These are phyloP conservation scores for Cynocephalus volans DNA, from an alignment of 2,113 vertebrate species.

Conservation along the genomic window DNA sequence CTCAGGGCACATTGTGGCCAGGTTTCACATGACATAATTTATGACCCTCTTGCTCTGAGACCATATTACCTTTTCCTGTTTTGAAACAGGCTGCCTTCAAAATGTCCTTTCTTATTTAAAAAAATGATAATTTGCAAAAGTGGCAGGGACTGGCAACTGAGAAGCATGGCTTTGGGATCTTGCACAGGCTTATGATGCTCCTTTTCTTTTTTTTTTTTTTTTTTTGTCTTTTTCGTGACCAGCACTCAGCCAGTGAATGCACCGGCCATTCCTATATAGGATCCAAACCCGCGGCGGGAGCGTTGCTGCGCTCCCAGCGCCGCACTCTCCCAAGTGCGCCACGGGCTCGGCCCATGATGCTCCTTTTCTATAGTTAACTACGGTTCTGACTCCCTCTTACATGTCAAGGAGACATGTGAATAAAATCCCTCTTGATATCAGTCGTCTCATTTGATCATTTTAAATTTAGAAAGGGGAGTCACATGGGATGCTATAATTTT, in stretches of 20 bases:
- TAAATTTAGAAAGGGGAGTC: background rate
- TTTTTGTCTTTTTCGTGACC: no score
- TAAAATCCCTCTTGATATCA: constrained; percentile 45
- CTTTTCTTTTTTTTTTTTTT: no score
- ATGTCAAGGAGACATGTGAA: constrained; percentile 71
- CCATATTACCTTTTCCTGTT: background rate
- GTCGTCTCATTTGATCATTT: constrained; percentile 54
- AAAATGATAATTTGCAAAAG: background rate
- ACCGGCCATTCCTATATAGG: no score
- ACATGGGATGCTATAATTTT: background rate
- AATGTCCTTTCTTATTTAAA: background rate
- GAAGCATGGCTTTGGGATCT: constrained; percentile 7
- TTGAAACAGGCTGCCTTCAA: constrained; percentile 25
- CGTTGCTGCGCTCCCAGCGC: no score
- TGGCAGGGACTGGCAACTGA: background rate
- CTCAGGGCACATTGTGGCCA: background rate
- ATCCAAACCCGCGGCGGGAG: no score
- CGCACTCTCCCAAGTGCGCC: no score
- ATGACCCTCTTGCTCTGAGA: background rate
- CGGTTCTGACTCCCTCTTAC: constrained; percentile 65
- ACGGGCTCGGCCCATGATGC: no score
- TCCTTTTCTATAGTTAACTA: constrained; percentile 62
- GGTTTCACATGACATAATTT: background rate
- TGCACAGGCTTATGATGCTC: constrained; percentile 25
- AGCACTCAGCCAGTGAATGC: no score